phyloP scores from a whole-genome alignment of 2,113 vertebrate species.

The rabbit (Oryctolagus cuniculus) region mOryCun1.1 NC_091439.1:128326501-128327000 shows the following conservation, averaged over 20 bases:
- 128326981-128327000: neutral
- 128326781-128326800: slow-evolving; percentile 78
- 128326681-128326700: slow-evolving; percentile 86
- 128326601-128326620: slow-evolving; percentile 99
- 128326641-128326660: slow-evolving; percentile 91
- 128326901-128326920: neutral
- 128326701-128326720: slow-evolving; percentile 89
- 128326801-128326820: too few species aligned
- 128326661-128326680: slow-evolving; percentile 89
- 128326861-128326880: neutral
- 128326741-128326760: slow-evolving; percentile 91
- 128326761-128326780: slow-evolving; percentile 90
- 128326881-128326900: neutral
- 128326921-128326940: neutral
- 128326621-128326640: slow-evolving; percentile 94
- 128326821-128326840: too few species aligned
- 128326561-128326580: too few species aligned
- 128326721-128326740: slow-evolving; percentile 89
- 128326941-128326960: neutral
- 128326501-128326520: too few species aligned
- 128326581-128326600: slow-evolving; percentile 94
- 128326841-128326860: too few species aligned
- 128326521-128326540: too few species aligned
- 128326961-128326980: neutral
- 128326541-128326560: too few species aligned